A percentile compares a stretch with the other conserved stretches of the same genome.
phyloP scores from a whole-genome alignment of 2,888 invertebrate genomes.

The Drosophila colorata region DNA sequence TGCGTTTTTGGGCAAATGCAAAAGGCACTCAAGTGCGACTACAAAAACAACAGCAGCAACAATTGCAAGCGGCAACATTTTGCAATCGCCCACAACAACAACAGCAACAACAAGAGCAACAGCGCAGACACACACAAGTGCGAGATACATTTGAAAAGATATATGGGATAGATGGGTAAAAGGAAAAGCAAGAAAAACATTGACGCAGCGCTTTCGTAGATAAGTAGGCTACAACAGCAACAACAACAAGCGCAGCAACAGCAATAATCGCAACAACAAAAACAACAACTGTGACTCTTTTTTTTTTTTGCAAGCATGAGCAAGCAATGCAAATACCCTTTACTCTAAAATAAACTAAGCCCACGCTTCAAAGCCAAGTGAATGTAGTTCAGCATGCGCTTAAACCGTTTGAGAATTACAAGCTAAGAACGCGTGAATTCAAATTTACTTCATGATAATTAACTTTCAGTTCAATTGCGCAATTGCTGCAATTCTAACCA shows the following conservation, averaged over 20 bases:
- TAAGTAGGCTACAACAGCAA: constrained; percentile 49
- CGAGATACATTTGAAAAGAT: constrained; percentile 31
- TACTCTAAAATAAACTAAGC: not conserved
- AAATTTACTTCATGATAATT: not conserved
- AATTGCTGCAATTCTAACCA: too few relatives aligned
- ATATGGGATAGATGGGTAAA: constrained; percentile 29
- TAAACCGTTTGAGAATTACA: constrained; percentile 20
- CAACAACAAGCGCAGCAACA: constrained; percentile 18
- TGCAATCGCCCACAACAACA: constrained; percentile 49
- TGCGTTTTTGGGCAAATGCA: constrained; percentile 31
- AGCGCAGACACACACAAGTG: constrained; percentile 16
- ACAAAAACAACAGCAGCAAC: constrained; percentile 9
- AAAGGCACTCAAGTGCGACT: constrained; percentile 61
- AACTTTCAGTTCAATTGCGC: not conserved
- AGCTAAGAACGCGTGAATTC: not conserved
- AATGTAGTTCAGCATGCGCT: not conserved
- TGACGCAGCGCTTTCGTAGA: constrained; percentile 41
- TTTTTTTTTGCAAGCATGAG: constrained; percentile 16
- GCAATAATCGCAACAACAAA: constrained; percentile 10
- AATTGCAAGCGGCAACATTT: constrained; percentile 38
- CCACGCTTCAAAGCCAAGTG: not conserved
- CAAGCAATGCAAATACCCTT: constrained; percentile 22
- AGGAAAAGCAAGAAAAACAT: constrained; percentile 42
- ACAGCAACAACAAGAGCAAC: not conserved
- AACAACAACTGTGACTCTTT: constrained; percentile 17